phyloP scores from a whole-genome alignment of 1,140 invertebrate species.

The Danaus plexippus region DNA sequence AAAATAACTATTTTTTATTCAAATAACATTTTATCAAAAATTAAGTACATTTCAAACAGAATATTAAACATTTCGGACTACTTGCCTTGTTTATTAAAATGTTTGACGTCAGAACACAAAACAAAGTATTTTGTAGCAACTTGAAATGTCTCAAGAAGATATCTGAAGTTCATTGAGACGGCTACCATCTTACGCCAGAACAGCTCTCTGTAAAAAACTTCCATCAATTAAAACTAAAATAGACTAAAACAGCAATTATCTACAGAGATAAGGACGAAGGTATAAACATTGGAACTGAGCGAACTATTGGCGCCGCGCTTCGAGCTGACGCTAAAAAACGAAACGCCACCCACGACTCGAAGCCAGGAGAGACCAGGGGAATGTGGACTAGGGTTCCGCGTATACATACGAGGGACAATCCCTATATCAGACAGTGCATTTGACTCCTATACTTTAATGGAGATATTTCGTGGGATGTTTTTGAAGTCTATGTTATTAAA shows the following conservation, averaged over 20 bases:
- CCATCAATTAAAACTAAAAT: constrained; percentile 20
- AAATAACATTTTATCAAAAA: too few species aligned
- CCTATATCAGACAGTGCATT: too few species aligned
- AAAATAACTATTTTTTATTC: neutral
- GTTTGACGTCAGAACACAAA: neutral
- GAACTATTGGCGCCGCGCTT: constrained; percentile 40
- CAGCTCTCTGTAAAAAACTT: too few species aligned
- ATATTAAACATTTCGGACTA: too few species aligned
- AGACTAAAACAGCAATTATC: constrained; percentile 50
- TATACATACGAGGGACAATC: too few species aligned
- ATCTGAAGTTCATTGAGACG: constrained; percentile 5
- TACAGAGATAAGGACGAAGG: constrained; percentile 41
- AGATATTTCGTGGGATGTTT: too few species aligned
- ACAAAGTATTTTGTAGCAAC: neutral
- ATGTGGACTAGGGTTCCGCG: too few species aligned
- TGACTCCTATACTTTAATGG: too few species aligned
- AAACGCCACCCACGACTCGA: constrained; percentile 32
- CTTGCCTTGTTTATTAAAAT: too few species aligned
- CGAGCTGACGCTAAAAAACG: constrained; percentile 38
- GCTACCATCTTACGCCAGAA: constrained; percentile 36
- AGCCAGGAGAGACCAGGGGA: too few species aligned
- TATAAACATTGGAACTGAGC: constrained; percentile 34
- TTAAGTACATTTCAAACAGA: too few species aligned
- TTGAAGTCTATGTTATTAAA: too few species aligned
- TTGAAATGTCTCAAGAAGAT: neutral